These are phyloP conservation scores for Drymodes brunneopygia DNA, from an alignment of 2,113 vertebrate genomes.

Conservation along the genomic window DNA sequence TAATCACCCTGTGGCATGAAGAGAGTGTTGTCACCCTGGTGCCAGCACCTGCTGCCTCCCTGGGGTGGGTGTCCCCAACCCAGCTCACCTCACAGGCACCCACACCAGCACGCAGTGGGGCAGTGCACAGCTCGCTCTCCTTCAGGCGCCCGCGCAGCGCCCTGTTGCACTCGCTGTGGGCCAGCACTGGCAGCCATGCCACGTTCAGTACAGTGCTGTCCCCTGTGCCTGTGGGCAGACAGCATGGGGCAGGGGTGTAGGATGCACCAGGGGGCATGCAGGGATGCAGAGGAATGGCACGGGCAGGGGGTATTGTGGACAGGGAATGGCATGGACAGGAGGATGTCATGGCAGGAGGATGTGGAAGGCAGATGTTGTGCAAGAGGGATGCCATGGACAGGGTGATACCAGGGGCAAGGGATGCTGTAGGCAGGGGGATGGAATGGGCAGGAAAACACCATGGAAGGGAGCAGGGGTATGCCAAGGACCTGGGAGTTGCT, in stretches of 20 bases:
- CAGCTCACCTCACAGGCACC: conserved; percentile 90
- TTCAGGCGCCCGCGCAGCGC: conserved; percentile 81
- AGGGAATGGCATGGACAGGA: neutral
- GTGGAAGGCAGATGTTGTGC: too few species aligned
- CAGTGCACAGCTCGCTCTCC: conserved; percentile 90
- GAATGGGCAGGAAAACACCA: neutral
- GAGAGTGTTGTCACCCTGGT: rapidly evolving
- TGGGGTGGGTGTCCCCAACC: rapidly evolving
- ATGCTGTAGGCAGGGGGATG: neutral
- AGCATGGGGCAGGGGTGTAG: neutral
- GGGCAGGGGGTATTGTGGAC: neutral
- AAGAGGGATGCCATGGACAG: neutral
- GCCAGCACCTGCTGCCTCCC: rapidly evolving
- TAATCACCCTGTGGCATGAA: conserved; percentile 83
- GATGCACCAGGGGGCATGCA: neutral
- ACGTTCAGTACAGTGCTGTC: conserved; percentile 82
- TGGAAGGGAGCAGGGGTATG: too few species aligned
- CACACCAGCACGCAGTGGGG: conserved; percentile 70
- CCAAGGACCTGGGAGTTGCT: too few species aligned
- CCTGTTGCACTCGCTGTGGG: conserved; percentile 81
- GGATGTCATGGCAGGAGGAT: too few species aligned
- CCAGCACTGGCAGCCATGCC: conserved; percentile 79
- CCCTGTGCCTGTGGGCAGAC: conserved; percentile 70
- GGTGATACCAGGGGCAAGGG: neutral
- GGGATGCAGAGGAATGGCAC: neutral